phyloP scores from a whole-genome alignment of 2,113 vertebrate genomes.

The Gadus macrocephalus region DNA sequence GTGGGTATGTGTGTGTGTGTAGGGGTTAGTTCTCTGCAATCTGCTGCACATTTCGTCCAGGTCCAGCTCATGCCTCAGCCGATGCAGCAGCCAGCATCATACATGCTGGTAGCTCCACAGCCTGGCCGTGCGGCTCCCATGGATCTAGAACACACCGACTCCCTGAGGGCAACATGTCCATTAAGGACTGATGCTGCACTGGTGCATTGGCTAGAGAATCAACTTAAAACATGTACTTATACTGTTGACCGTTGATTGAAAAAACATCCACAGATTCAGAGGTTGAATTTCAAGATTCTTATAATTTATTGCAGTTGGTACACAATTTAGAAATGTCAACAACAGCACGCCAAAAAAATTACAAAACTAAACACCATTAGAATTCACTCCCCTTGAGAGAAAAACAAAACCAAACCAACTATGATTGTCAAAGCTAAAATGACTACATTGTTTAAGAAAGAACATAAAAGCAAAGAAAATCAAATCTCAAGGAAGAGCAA shows the following conservation, averaged over 20 bases:
- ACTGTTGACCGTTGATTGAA: neutral
- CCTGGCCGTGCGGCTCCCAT: neutral
- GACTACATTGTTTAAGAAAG: constrained; percentile 92
- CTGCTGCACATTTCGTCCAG: constrained; percentile 69
- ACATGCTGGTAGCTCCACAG: neutral
- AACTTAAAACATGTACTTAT: too few species aligned
- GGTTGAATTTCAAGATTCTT: constrained; percentile 79
- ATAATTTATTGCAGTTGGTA: constrained; percentile 99
- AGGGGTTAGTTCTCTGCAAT: constrained; percentile 61
- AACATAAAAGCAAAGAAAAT: constrained; percentile 77
- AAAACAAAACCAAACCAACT: constrained; percentile 92
- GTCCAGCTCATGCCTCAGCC: constrained; percentile 59
- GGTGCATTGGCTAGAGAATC: too few species aligned
- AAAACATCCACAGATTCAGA: constrained; percentile 14
- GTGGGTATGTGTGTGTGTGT: constrained; percentile 27
- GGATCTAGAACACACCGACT: too few species aligned
- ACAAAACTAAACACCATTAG: constrained; percentile 99
- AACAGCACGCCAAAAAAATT: constrained; percentile 98
- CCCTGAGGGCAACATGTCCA: too few species aligned
- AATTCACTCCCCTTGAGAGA: constrained; percentile 96
- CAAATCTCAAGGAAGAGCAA: constrained; percentile 77
- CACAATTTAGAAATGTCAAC: constrained; percentile 99
- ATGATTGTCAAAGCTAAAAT: constrained; percentile 99
- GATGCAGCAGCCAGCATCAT: constrained; percentile 47
- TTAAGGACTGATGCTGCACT: too few species aligned